phyloP scores from a whole-genome alignment of 2,888 invertebrate genomes.

The Iselma pallidipennis region DNA sequence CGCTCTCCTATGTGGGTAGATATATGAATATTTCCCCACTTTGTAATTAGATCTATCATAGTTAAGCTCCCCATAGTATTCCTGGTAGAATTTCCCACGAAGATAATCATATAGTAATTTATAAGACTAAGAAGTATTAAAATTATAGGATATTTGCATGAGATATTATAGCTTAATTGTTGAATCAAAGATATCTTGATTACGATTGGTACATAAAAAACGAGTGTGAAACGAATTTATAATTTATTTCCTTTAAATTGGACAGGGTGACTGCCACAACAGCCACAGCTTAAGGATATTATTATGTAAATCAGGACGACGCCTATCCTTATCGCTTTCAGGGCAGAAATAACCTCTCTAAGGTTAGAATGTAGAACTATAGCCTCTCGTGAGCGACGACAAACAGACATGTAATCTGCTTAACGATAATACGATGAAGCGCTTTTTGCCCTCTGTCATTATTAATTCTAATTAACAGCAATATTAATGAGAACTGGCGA shows the following conservation, averaged over 20 bases:
- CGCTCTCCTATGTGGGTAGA: neutral
- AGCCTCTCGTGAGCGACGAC: neutral
- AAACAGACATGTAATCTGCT: conserved; percentile 4
- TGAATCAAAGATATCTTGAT: neutral
- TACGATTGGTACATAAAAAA: conserved; percentile 4
- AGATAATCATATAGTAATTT: neutral
- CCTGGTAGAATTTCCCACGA: neutral
- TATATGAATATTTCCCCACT: neutral
- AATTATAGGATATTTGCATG: neutral
- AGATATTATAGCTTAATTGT: neutral
- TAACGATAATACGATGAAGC: neutral
- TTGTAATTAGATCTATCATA: neutral
- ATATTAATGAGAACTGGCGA: neutral
- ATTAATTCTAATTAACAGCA: neutral
- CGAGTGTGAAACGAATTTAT: conserved; percentile 7
- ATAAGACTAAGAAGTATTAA: neutral
- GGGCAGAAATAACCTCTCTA: conserved; percentile 19
- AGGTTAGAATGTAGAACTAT: neutral
- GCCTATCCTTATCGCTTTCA: conserved; percentile 23
- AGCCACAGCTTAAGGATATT: conserved; percentile 21
- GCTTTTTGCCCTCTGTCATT: neutral
- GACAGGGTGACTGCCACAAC: conserved; percentile 8
- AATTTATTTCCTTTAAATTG: conserved; percentile 25
- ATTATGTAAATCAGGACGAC: conserved; percentile 23
- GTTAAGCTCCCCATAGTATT: neutral